Evolutionary conservation across 2,888 invertebrate species (phyloP).

Genomic region (Epicampocera succincta): DNA sequence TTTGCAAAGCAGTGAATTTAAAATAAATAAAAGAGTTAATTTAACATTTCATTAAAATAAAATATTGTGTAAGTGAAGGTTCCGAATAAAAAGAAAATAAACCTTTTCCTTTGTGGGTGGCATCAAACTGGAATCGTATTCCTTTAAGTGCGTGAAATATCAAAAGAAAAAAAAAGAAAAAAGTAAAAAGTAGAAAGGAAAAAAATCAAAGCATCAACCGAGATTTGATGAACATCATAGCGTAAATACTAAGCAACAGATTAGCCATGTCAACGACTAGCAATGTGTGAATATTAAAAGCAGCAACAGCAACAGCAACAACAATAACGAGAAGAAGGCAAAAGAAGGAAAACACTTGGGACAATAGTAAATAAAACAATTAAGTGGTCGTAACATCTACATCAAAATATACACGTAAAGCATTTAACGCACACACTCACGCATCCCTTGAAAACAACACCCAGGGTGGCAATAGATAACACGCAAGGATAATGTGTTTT

Average conservation of each 20-base stretch:
- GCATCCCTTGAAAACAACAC: not conserved
- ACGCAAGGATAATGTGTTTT: conserved; percentile 39
- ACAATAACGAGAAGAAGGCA: not conserved
- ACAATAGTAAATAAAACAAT: conserved; percentile 69
- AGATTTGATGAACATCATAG: conserved; percentile 49
- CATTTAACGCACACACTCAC: not conserved
- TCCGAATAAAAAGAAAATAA: not conserved
- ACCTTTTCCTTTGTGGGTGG: conserved; percentile 27
- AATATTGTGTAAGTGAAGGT: not conserved
- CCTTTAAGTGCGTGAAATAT: conserved; percentile 33
- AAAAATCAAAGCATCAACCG: conserved; percentile 29
- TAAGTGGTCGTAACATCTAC: conserved; percentile 47
- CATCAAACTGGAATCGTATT: conserved; percentile 31
- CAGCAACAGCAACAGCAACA: too few species aligned
- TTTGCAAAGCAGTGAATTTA: not conserved
- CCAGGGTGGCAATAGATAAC: conserved; percentile 22
- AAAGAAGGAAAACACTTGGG: conserved; percentile 33
- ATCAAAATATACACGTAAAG: conserved; percentile 15
- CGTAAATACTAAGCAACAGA: conserved; percentile 55
- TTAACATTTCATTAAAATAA: not conserved
- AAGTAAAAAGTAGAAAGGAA: conserved; percentile 13
- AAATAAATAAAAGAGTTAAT: too few species aligned
- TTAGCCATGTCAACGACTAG: conserved; percentile 57
- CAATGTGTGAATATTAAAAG: conserved; percentile 49
- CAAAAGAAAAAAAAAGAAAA: conserved; percentile 25